Evolutionary conservation across 2,797 vertebrate genomes (phyloP), one percentile per base, ranked within the genome.

Genomic region (Tauraco hartlaubi): DNA sequence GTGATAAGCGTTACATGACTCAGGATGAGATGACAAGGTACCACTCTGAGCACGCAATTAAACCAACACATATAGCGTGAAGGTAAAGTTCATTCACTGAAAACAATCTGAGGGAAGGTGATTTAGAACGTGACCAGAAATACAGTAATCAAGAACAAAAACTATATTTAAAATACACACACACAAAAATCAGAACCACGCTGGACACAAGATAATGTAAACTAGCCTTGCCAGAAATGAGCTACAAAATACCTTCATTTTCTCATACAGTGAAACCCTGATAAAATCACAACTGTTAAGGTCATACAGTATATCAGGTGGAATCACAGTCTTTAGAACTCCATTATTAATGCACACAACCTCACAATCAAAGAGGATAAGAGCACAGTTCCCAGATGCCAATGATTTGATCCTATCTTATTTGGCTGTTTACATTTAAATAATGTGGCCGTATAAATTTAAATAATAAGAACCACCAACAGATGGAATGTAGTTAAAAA

Each of bases 341-440:
- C 97, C 97, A 98, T 98, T 98, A 98, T 98, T 98, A 98, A 98
- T 98, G 97, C 97, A 97, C 97, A 97, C 98, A 98, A 98, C 97
- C 97, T 98, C 97, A 97, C 98, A 98, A 98, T 98, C 97, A 98
- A 97, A 97, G 97, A 98, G 97, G 98, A 98, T 97, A 97, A 98
- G 97, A 98, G 96, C 96, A 97, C 96, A 95, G 97, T 97, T 98
- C 97, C 98, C 97, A 98, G 97, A 98, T 98, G 98, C 98, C 98
- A 98, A 96, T 97, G 97, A 98, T 98, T 97, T 98, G 98, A 98
- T 98, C 97, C 97, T 98, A 98, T 98, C 97, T 98, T 98, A 98
- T 98, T 98, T 98, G 97, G 97, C 97, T 98, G 98, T 98, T 98
- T 98, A 98, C 97, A 98, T 98, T 98, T 98, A 98, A 98, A 98